A percentile compares a stretch with the other conserved stretches of the same genome.
Evolutionary conservation across 2,888 invertebrate species (phyloP).

Genomic region (Dryocosmus kuriphilus): DNA sequence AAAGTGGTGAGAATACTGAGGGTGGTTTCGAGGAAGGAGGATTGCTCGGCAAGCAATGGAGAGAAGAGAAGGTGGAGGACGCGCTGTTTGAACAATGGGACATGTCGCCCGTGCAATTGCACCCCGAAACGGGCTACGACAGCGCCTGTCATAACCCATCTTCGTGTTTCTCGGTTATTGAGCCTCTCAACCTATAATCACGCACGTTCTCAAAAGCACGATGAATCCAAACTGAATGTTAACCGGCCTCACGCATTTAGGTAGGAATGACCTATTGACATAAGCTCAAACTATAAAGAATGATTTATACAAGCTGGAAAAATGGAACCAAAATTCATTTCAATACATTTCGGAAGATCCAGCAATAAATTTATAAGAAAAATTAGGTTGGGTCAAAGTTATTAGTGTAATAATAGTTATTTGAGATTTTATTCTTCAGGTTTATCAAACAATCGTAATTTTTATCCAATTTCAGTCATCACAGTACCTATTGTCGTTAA

Average conservation of each 20-base stretch:
- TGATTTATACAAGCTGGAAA: too few relatives aligned
- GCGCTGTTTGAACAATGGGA: slow-evolving; percentile 66
- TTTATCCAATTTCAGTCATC: too few relatives aligned
- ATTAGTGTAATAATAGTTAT: too few relatives aligned
- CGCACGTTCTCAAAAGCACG: neutral
- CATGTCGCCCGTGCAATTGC: slow-evolving; percentile 65
- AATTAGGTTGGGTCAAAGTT: too few relatives aligned
- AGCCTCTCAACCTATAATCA: neutral
- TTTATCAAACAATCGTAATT: too few relatives aligned
- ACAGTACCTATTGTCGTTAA: too few relatives aligned
- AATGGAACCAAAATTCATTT: too few relatives aligned
- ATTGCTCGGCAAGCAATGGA: neutral
- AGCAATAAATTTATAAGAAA: too few relatives aligned
- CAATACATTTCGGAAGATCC: too few relatives aligned
- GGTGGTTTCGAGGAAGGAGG: neutral
- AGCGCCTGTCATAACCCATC: slow-evolving; percentile 68
- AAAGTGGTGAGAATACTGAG: neutral
- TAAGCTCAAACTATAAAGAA: too few relatives aligned
- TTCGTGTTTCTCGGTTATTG: slow-evolving; percentile 71
- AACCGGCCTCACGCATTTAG: neutral
- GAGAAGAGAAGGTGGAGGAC: slow-evolving; percentile 31
- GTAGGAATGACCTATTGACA: too few relatives aligned
- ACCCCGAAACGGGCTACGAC: slow-evolving; percentile 61
- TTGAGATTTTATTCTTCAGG: too few relatives aligned
- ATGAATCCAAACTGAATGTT: neutral